Evolutionary conservation across 2,113 vertebrate species (phyloP), one percentile per base, ranked within the genome.

Genomic region (Alligator mississippiensis): DNA sequence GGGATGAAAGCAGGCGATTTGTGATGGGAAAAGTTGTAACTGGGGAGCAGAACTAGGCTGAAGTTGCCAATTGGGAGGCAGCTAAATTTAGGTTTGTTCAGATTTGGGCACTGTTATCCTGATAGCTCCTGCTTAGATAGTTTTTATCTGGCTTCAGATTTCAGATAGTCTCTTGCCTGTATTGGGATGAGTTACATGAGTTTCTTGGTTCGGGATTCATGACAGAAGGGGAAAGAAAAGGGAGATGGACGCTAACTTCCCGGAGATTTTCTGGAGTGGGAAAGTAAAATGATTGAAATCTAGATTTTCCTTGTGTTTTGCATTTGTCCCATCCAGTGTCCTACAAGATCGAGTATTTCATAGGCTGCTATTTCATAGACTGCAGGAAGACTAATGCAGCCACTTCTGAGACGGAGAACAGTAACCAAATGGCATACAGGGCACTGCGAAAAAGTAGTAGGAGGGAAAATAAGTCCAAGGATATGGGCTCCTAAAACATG

Each of bases 281-380:
- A 85, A 94, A 91, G n/a, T 6, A 81, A 91, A 96, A 87, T 19
- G 24, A 81, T 86, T 85, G 91, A 22, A 96, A 96, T 74, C 81
- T 62, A 90, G 75, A 87, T 54, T 92, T 94, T 89, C 21, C 77
- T 3, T n/a, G 30, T 63, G 16, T 91, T 96, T 95, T 95, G 61
- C 86, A 95, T 97, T 92, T 87, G 94, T 94, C 88, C 18, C 77
- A 90, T 30, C 89, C 94, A 96, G 96, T 93, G 96, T 95, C 86
- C 80, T 91, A 63, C 83, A 74, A 94, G 76, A 95, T 95, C 92
- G 96, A 96, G 87, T 84, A 78, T 85, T 93, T 93, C 82, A 70
- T 91, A 86, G n/a, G 3, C 34, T 95, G 70, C 80, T 93, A 80
- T 27, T 47, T 47, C 47, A 47, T 47, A 47, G 47, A 47, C 47